phyloP scores from a whole-genome alignment of 2,113 vertebrate species.

The Plestiodon gilberti region DNA sequence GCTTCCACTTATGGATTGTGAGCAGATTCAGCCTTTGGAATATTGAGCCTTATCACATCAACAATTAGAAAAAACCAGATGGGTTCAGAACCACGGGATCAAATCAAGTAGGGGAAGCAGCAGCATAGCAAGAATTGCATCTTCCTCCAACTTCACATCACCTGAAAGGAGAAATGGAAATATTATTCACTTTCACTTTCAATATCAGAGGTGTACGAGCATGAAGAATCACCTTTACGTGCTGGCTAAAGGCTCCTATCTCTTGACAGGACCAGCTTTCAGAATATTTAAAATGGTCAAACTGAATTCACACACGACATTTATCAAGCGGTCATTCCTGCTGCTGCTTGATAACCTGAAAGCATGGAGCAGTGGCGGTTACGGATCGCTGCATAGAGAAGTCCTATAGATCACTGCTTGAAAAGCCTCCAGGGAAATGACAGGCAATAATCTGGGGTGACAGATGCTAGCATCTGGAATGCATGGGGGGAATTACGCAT shows the following conservation, averaged over 20 bases:
- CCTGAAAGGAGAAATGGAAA: slow-evolving; percentile 22
- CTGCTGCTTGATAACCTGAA: neutral
- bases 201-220: neutral
- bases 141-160: neutral
- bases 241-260: neutral
- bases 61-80: fast-evolving
- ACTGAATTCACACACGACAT: neutral
- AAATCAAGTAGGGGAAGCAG: slow-evolving; percentile 31
- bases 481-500: too few species aligned
- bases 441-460: too few species aligned
- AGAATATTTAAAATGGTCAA: neutral
- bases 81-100: slow-evolving; percentile 23
- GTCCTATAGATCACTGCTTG: neutral
- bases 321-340: neutral
- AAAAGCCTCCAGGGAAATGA: neutral
- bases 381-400: neutral
- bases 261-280: neutral
- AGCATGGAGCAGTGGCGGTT: neutral
- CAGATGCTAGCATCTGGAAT: too few species aligned
- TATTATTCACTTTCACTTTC: neutral
- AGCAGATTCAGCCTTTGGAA: slow-evolving; percentile 23
- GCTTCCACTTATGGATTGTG: neutral
- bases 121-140: neutral
- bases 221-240: neutral
- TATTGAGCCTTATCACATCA: slow-evolving; percentile 12